A percentile compares a stretch with the other conserved stretches of the same genome.
Conservation (phyloP, 2,888 invertebrate species). For the Cacoxenus indagator region DNA sequence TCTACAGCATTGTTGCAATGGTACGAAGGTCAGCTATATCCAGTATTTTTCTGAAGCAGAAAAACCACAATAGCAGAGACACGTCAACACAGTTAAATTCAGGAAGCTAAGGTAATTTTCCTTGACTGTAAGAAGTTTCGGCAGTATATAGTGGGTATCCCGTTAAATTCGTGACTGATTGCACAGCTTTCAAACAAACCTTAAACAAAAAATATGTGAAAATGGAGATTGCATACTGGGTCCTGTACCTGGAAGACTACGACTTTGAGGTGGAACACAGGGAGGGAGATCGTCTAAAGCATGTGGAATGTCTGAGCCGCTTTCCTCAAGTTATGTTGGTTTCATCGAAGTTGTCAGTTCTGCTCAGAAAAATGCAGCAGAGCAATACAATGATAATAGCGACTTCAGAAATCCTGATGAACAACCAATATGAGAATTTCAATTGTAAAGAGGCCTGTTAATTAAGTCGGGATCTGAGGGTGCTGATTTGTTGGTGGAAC, state of each 20-base stretch:
- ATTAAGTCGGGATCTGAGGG: slow-evolving; percentile 25
- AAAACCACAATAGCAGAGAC: too few species aligned
- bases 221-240: slow-evolving; percentile 23
- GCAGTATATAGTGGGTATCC: slow-evolving; percentile 43
- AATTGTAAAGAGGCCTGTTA: slow-evolving; percentile 26
- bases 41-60: too few species aligned
- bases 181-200: slow-evolving; percentile 28
- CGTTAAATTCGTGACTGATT: slow-evolving; percentile 33
- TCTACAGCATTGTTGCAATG: too few species aligned
- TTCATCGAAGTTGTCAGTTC: slow-evolving; percentile 17
- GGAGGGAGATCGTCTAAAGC: slow-evolving; percentile 17
- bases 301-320: slow-evolving; percentile 26
- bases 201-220: slow-evolving; percentile 23
- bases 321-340: slow-evolving; percentile 13
- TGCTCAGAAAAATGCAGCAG: slow-evolving; percentile 26
- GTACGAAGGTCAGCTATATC: too few species aligned
- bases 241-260: slow-evolving; percentile 26
- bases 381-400: slow-evolving; percentile 22
- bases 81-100: too few species aligned
- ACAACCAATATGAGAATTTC: slow-evolving; percentile 20
- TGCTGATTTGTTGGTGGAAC: slow-evolving; percentile 25
- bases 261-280: slow-evolving; percentile 8
- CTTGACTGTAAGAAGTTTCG: slow-evolving; percentile 44
- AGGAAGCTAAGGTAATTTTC: too few species aligned
- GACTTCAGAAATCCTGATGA: slow-evolving; percentile 21